Evolutionary conservation across 2,113 vertebrate species (phyloP), one percentile per base, ranked within the genome.

Genomic region (Passer montanus): DNA sequence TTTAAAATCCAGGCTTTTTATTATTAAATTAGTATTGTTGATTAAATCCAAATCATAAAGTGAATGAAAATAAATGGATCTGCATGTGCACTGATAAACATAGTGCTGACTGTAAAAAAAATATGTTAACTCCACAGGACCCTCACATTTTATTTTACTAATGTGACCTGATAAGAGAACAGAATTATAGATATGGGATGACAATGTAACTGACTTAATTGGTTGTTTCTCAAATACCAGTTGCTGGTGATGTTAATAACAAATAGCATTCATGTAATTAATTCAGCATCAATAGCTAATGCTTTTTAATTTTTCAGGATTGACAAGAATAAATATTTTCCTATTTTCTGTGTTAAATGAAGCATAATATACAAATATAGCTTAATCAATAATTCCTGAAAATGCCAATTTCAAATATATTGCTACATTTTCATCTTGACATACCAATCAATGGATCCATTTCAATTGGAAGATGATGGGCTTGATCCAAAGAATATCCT

Each of bases 401-500:
- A 90, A 95, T 11, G 39, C 6, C 6, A 0, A 64, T 94, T 96
- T 92, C 69, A 94, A 95, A 91, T 76, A 64, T 79, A 93, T 68
- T 6, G 23, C 69, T 84, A 91, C 46, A 47, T 76, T 95, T 92
- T 85, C 69, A 47, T 70, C 56, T 82, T 92, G 84, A 98, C 99
- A 95, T 98, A 99, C 99, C 99, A 79, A 99, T 99, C 93, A 99
- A 97, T 88, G 99, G 98, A 96, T 99, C 99, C 99, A 99, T 99
- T 98, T 99, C 99, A 31, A 99, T 99, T 41, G 99, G 99, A 64
- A 99, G 98, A 91, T 99, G 99, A 96, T 99, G 99, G 60, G 99
- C 99, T 98, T 99, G 99, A 95, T 99, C 99, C 97, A 99, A 97
- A 70, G 99, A 99, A 96, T 99, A 99, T 73, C 99, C 99, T 21